Conservation (phyloP, 2,888 invertebrate species). For the Mechanitis messenoides region DNA sequence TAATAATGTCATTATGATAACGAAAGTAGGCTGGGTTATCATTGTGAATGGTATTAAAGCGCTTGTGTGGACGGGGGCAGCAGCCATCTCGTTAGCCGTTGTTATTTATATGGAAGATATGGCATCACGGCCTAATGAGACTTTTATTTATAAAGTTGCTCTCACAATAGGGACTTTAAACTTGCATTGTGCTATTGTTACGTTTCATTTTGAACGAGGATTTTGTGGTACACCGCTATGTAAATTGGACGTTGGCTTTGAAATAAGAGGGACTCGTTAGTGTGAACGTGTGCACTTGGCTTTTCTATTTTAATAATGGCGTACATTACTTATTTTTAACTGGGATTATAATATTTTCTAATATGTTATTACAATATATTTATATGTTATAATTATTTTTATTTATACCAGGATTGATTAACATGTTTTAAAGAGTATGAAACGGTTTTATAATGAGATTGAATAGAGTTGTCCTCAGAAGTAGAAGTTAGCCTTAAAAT, state of each 20-base stretch:
- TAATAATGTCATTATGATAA: conserved; percentile 26
- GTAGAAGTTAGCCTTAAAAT: too few relatives aligned
- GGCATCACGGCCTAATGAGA: conserved; percentile 65
- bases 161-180: conserved; percentile 64
- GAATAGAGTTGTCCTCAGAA: too few relatives aligned
- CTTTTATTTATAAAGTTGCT: conserved; percentile 70
- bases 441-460: too few relatives aligned
- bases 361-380: too few relatives aligned
- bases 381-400: too few relatives aligned
- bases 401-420: too few relatives aligned
- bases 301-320: conserved; percentile 36
- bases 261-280: conserved; percentile 58
- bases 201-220: conserved; percentile 65
- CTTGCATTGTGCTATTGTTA: conserved; percentile 71
- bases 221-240: conserved; percentile 64
- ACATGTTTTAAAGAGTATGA: too few relatives aligned
- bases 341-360: background rate
- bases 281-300: conserved; percentile 46
- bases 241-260: conserved; percentile 64
- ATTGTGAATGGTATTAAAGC: conserved; percentile 26
- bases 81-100: conserved; percentile 39
- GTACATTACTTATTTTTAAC: conserved; percentile 17
- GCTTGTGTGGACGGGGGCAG: conserved; percentile 27
- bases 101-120: conserved; percentile 62
- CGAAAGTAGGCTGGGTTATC: conserved; percentile 21